These are phyloP conservation scores for Tuberolachnus salignus DNA, from an alignment of 2,888 invertebrate species.

Conservation along the genomic window DNA sequence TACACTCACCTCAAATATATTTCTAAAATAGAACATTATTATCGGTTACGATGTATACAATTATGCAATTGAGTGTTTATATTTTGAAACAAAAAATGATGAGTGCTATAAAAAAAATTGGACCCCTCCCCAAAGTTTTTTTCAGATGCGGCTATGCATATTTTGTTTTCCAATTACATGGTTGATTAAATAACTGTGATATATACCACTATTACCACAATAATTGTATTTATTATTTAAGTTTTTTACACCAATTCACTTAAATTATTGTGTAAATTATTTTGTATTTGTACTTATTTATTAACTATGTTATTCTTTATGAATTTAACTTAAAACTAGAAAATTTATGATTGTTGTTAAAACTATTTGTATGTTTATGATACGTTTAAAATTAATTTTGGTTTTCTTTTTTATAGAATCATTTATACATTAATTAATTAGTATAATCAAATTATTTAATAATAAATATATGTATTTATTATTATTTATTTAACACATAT, in stretches of 20 bases:
- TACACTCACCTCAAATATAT: too few relatives aligned
- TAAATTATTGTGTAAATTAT: neutral
- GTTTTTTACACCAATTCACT: slow-evolving; percentile 9
- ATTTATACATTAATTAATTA: slow-evolving; percentile 11
- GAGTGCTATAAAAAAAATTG: too few relatives aligned
- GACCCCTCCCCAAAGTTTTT: too few relatives aligned
- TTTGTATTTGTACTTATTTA: neutral
- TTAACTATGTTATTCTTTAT: neutral
- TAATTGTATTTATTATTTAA: slow-evolving; percentile 28
- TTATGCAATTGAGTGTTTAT: too few relatives aligned
- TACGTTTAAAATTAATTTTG: neutral
- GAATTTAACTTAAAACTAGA: neutral
- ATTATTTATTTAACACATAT: neutral
- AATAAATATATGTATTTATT: too few relatives aligned
- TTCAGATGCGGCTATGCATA: too few relatives aligned
- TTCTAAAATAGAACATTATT: too few relatives aligned
- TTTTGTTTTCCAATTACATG: neutral
- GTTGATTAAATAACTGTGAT: slow-evolving; percentile 12
- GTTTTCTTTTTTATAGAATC: neutral
- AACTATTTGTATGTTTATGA: neutral
- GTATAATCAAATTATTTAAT: slow-evolving; percentile 12
- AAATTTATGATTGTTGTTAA: slow-evolving; percentile 8
- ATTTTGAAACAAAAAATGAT: too few relatives aligned
- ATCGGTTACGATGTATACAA: too few relatives aligned
- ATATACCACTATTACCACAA: neutral